These are phyloP conservation scores for Stenodema calcarata DNA, from an alignment of 2,888 invertebrate species.

Conservation along the genomic window DNA sequence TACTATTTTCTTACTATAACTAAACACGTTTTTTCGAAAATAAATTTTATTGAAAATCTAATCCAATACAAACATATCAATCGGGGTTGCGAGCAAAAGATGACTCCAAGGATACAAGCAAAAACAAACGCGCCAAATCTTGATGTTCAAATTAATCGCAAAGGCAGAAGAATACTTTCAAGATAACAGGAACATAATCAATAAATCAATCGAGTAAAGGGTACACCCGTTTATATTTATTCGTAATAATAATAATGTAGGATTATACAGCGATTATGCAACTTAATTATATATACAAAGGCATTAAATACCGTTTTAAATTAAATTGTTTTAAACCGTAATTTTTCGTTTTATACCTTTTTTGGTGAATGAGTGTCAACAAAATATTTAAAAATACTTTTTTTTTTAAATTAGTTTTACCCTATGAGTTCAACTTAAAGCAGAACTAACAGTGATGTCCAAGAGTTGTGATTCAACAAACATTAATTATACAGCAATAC, in stretches of 20 bases:
- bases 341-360: background rate
- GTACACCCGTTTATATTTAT: conserved; percentile 44
- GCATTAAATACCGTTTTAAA: conserved; percentile 35
- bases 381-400: background rate
- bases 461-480: background rate
- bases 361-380: background rate
- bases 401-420: background rate
- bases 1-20: too few relatives aligned
- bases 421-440: background rate
- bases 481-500: background rate
- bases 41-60: too few relatives aligned
- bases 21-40: too few relatives aligned
- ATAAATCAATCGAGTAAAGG: conserved; percentile 10
- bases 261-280: conserved; percentile 24
- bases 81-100: too few relatives aligned
- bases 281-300: conserved; percentile 40
- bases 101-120: too few relatives aligned
- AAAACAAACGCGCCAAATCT: too few relatives aligned
- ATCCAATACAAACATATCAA: too few relatives aligned
- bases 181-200: background rate
- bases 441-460: background rate
- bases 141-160: too few relatives aligned
- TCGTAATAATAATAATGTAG: conserved; percentile 8
- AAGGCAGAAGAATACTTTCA: too few relatives aligned
- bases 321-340: background rate